Evolutionary conservation across 2,888 invertebrate genomes (phyloP).

Genomic region (Mesorhabditis spiculigera): DNA sequence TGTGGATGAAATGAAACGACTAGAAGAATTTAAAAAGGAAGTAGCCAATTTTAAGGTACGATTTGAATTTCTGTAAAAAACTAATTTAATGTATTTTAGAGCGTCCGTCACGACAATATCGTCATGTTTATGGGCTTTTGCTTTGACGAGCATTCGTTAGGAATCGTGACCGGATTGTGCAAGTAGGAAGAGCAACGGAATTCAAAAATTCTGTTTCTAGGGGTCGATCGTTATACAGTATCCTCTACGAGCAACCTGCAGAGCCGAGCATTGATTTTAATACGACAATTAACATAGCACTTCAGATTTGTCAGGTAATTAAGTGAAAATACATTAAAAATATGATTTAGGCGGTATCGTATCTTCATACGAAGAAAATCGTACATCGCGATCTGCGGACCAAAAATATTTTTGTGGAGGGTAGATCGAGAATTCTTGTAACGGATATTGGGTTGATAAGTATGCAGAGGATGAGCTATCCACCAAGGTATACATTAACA

Average conservation of each 20-base stretch:
- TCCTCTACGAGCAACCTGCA: slow-evolving; percentile 22
- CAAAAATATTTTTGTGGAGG: slow-evolving; percentile 93
- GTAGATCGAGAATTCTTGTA: slow-evolving; percentile 78
- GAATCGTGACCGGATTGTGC: slow-evolving; percentile 90
- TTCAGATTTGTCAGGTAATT: slow-evolving; percentile 86
- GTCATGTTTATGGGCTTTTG: slow-evolving; percentile 99
- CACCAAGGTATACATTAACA: slow-evolving; percentile 20
- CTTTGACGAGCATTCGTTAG: slow-evolving; percentile 92
- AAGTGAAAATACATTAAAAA: background rate
- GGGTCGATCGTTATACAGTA: slow-evolving; percentile 60
- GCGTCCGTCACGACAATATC: slow-evolving; percentile 95
- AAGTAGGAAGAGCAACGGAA: slow-evolving; percentile 62
- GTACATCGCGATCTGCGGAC: slow-evolving; percentile 95
- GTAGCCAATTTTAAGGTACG: slow-evolving; percentile 76
- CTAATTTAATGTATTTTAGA: slow-evolving; percentile 69
- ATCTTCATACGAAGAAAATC: slow-evolving; percentile 93
- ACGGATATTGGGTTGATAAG: slow-evolving; percentile 97
- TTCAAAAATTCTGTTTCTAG: background rate
- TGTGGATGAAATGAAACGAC: slow-evolving; percentile 72
- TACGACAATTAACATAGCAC: slow-evolving; percentile 84
- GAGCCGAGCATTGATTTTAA: slow-evolving; percentile 72
- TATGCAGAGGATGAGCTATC: slow-evolving; percentile 78
- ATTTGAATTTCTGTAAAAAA: background rate
- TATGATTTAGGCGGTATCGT: slow-evolving; percentile 79
- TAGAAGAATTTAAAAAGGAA: slow-evolving; percentile 92